Evolutionary conservation across 2,113 vertebrate species (phyloP).

Genomic region (Phrynocephalus versicolor): DNA sequence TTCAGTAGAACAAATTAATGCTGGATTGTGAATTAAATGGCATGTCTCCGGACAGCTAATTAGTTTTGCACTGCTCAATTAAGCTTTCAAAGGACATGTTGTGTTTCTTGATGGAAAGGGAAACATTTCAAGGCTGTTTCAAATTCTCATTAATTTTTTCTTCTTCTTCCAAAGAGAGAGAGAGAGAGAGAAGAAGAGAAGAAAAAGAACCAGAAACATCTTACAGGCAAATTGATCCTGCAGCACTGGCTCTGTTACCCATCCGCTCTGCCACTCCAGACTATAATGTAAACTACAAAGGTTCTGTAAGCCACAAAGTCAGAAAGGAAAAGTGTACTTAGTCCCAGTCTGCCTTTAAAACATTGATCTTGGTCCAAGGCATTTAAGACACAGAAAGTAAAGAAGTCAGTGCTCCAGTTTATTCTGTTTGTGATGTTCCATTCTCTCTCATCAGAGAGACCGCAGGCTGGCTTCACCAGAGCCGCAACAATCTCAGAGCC

Average conservation of each 20-base stretch:
- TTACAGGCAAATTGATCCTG: conserved; percentile 15
- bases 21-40: conserved; percentile 80
- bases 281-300: conserved; percentile 56
- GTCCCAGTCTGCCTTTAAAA: conserved; percentile 47
- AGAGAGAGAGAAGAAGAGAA: conserved; percentile 63
- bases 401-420: conserved; percentile 31
- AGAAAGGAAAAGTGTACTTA: conserved; percentile 23
- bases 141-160: conserved; percentile 58
- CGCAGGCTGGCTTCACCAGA: conserved; percentile 6
- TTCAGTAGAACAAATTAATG: conserved; percentile 80
- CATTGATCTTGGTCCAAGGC: conserved; percentile 51
- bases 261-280: neutral
- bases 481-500: neutral
- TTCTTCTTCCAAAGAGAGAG: conserved; percentile 62
- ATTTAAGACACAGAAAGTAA: conserved; percentile 34
- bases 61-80: conserved; percentile 83
- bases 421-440: conserved; percentile 6
- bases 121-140: conserved; percentile 73
- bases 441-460: conserved; percentile 19
- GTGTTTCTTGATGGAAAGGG: conserved; percentile 76
- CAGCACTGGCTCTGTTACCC: neutral
- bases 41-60: conserved; percentile 80
- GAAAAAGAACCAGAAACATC: conserved; percentile 34
- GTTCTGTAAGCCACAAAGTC: conserved; percentile 43
- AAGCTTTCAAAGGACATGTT: conserved; percentile 79